Conservation (phyloP, 2,888 invertebrate genomes). For the Drosophila meridiana region DNA sequence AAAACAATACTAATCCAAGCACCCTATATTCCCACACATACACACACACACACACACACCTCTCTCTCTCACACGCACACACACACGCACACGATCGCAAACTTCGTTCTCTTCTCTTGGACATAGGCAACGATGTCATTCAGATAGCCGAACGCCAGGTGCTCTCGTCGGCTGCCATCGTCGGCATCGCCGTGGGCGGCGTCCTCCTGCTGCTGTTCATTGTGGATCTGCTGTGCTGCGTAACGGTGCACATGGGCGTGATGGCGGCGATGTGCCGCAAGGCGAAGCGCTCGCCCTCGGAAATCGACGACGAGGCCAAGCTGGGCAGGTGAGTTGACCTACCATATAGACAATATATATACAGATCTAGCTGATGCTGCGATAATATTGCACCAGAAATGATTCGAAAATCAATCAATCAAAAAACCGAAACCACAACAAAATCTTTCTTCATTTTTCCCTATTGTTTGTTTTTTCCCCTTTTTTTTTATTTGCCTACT, state of each 20-base stretch:
- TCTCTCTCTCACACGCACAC: not conserved
- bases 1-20: slow-evolving; percentile 62
- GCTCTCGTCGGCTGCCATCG: slow-evolving; percentile 88
- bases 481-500: slow-evolving; percentile 37
- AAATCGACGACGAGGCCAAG: slow-evolving; percentile 92
- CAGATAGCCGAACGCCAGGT: slow-evolving; percentile 83
- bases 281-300: slow-evolving; percentile 84
- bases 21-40: slow-evolving; percentile 7
- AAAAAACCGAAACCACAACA: not conserved
- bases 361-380: slow-evolving; percentile 14
- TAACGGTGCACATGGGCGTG: slow-evolving; percentile 88
- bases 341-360: not conserved
- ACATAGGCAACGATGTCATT: slow-evolving; percentile 83
- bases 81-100: slow-evolving; percentile 1
- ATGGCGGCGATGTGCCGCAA: slow-evolving; percentile 89
- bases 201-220: slow-evolving; percentile 92
- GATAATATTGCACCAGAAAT: slow-evolving; percentile 83
- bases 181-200: slow-evolving; percentile 93
- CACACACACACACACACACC: not conserved
- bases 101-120: not conserved
- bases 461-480: slow-evolving; percentile 33
- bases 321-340: slow-evolving; percentile 90
- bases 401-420: slow-evolving; percentile 5
- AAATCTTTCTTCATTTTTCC: slow-evolving; percentile 27
- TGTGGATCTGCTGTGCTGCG: slow-evolving; percentile 93